These are phyloP conservation scores for Perodicticus potto DNA, from an alignment of 2,797 vertebrate species.

Conservation along the genomic window DNA sequence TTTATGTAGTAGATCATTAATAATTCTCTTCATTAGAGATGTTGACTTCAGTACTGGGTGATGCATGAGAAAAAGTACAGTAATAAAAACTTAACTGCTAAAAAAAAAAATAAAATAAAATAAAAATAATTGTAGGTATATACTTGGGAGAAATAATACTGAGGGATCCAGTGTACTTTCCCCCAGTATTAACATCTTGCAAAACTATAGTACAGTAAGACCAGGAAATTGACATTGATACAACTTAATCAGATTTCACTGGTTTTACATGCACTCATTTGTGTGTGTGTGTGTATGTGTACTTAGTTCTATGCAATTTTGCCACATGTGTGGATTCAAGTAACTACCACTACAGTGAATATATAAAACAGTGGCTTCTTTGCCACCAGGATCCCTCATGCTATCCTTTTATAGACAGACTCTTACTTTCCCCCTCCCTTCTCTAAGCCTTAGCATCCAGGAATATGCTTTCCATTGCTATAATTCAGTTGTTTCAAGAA, in stretches of 20 bases:
- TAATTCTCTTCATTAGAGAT: slow-evolving; percentile 22
- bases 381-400: neutral
- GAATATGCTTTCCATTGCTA: neutral
- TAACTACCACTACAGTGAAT: neutral
- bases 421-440: neutral
- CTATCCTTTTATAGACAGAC: neutral
- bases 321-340: neutral
- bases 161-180: neutral
- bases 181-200: neutral
- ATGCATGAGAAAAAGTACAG: neutral
- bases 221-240: neutral
- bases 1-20: neutral
- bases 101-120: too few species aligned
- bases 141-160: neutral
- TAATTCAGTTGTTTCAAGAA: neutral
- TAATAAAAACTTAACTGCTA: neutral
- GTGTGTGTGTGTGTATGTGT: neutral
- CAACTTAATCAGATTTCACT: neutral
- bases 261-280: neutral
- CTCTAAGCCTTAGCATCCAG: neutral
- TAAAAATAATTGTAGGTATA: neutral
- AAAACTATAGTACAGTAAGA: neutral
- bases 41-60: slow-evolving; percentile 3
- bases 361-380: too few species aligned
- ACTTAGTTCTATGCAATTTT: neutral